Evolutionary conservation across 2,888 invertebrate genomes (phyloP), one percentile per base, ranked within the genome.

Genomic region (Stenchaetothrips biformis): DNA sequence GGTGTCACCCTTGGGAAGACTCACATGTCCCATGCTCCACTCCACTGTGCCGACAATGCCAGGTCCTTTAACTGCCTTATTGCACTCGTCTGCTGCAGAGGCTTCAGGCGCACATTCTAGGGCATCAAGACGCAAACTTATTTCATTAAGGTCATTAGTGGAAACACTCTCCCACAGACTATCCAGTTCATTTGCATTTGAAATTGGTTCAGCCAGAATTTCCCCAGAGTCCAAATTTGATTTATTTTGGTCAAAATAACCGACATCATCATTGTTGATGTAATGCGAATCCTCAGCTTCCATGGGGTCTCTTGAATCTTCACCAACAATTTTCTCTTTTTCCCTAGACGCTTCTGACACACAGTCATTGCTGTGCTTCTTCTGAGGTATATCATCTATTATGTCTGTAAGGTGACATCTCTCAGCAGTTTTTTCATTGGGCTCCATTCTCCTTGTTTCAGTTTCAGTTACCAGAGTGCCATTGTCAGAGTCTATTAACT

Each of bases 21-120:
- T 47, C 13, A 84, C 82, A 67, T 82, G 80, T 27, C 84, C 83
- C 81, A 81, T 82, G 81, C 84, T 84, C 84, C 84, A 84, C 16
- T 82, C 82, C 7, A 83, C 82, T 18, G 67, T 11, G 7, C 67
- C 67, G 8, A 74, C 7, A 21, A 74, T 11, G 25, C 25, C 67
- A 21, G 21, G 8, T 59, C 59, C 59, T 59, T 59, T 59, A 25
- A 74, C 25, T 59, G 2, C 25, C 67, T 9, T 21, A 11, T 25
- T 74, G 67, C 37, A 37, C 37, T 37, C 4, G 37, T 37, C 37
- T 37, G 37, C 37, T 25, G 67, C 25, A 7, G 67, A 74, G 11
- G 67, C 11, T 21, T 11, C 25, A 7, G 9, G 21, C 25, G 11
- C 67, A 74, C 25, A 8, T 7, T 25, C 67, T 11, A 74, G 25